Evolutionary conservation across 2,797 vertebrate genomes (phyloP).

Genomic region (Notolepis coatsorum): DNA sequence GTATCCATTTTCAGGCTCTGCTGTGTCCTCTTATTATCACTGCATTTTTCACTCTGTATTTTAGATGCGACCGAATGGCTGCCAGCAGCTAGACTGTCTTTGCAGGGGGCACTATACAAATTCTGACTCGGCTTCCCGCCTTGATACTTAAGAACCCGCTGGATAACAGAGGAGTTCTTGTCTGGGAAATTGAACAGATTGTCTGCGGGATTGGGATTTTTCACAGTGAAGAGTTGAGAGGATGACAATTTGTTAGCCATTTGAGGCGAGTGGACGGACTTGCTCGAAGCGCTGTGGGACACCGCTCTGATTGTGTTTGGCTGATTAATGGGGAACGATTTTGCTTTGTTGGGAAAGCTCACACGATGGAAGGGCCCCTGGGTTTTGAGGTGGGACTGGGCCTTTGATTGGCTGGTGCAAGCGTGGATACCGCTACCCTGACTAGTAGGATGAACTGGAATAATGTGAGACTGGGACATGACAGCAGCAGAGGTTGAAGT

Average conservation of each 20-base stretch:
- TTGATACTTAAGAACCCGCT: constrained; percentile 77
- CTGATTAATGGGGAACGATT: constrained; percentile 61
- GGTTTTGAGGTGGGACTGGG: constrained; percentile 64
- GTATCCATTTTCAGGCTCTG: constrained; percentile 52
- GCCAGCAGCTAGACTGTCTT: constrained; percentile 54
- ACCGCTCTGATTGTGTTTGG: constrained; percentile 50
- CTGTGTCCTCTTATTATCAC: constrained; percentile 52
- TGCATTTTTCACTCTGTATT: constrained; percentile 43
- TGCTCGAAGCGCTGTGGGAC: constrained; percentile 64
- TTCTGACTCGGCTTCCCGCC: constrained; percentile 71
- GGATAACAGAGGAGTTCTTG: constrained; percentile 75
- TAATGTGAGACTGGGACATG: constrained; percentile 57
- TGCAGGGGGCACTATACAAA: constrained; percentile 73
- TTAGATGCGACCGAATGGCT: constrained; percentile 44
- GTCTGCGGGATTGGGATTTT: constrained; percentile 67
- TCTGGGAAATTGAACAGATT: constrained; percentile 71
- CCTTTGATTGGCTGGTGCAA: constrained; percentile 61
- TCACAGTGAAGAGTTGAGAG: constrained; percentile 68
- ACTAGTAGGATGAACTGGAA: constrained; percentile 45
- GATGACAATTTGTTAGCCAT: constrained; percentile 67
- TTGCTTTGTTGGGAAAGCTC: constrained; percentile 67
- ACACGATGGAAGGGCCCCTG: constrained; percentile 75
- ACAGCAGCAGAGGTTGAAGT: constrained; percentile 28
- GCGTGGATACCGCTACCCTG: constrained; percentile 50
- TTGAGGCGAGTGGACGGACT: constrained; percentile 66